A percentile compares a stretch with the other conserved stretches of the same genome.
phyloP scores from a whole-genome alignment of 1,140 invertebrate species.

The Trypoxylus dichotomus region DNA sequence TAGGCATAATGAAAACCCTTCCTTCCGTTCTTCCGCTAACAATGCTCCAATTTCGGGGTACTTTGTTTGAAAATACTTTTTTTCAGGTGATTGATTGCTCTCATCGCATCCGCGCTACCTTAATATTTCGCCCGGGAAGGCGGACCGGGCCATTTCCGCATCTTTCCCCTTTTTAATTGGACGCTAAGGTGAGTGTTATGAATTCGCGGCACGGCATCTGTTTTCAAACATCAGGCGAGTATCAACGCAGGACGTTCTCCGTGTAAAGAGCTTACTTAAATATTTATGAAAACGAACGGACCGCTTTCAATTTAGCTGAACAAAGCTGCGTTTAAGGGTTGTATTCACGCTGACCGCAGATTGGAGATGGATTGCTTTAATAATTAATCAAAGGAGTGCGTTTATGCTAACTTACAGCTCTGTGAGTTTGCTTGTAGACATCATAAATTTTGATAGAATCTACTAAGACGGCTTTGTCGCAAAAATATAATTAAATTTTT shows the following conservation, averaged over 20 bases:
- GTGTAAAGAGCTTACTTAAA: background rate
- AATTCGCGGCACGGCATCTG: background rate
- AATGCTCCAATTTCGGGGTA: background rate
- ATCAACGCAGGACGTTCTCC: background rate
- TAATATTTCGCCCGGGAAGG: background rate
- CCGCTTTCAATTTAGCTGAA: conserved; percentile 15
- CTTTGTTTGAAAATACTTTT: conserved; percentile 12
- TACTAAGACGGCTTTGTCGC: background rate
- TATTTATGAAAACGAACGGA: conserved; percentile 11
- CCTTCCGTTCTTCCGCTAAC: background rate
- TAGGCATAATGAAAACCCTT: conserved; percentile 14
- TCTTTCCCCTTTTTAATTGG: conserved; percentile 3
- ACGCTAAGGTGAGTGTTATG: background rate
- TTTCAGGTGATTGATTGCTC: conserved; percentile 20
- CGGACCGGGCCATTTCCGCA: background rate
- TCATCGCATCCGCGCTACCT: background rate
- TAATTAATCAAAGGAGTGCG: conserved; percentile 13
- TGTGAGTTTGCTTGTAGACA: background rate
- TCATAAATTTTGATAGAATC: background rate
- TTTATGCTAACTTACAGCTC: background rate
- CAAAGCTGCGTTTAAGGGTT: conserved; percentile 14
- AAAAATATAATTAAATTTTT: no score
- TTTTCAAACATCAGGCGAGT: background rate
- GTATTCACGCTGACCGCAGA: conserved; percentile 1
- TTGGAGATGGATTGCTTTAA: conserved; percentile 14